Conservation (phyloP, 2,113 vertebrate genomes). For the Xiphophorus hellerii region DNA sequence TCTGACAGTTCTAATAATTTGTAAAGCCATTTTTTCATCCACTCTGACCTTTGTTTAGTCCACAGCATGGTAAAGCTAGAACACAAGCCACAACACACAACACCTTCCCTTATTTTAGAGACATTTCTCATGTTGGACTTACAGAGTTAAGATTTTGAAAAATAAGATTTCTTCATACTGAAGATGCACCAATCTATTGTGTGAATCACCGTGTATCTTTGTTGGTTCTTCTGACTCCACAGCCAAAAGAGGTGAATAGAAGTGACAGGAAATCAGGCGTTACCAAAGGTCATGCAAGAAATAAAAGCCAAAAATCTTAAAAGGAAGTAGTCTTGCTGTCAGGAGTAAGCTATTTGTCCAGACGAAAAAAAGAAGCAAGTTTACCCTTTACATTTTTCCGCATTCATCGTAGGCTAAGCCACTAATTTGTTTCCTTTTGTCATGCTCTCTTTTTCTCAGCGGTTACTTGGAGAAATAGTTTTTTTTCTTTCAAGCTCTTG, state of each 20-base stretch:
- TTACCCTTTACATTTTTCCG: background rate
- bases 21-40: background rate
- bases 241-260: background rate
- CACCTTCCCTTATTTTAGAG: background rate
- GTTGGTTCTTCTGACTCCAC: background rate
- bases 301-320: background rate
- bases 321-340: background rate
- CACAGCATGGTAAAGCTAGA: background rate
- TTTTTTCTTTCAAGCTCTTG: too few species aligned
- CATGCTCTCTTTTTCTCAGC: too few species aligned
- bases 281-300: background rate
- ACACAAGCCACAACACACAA: background rate
- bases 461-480: too few species aligned
- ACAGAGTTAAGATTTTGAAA: background rate
- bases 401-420: background rate
- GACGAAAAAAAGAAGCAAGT: background rate
- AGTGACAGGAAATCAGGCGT: background rate
- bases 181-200: background rate
- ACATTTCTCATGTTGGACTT: background rate
- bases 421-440: background rate
- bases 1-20: background rate
- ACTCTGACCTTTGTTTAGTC: background rate
- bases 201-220: background rate
- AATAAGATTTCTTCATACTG: background rate
- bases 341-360: background rate